Percentiles rank a stretch among this genome's conserved stretches.
phyloP scores from a whole-genome alignment of 1,140 invertebrate species.

The Dreissena rostriformis region DNA sequence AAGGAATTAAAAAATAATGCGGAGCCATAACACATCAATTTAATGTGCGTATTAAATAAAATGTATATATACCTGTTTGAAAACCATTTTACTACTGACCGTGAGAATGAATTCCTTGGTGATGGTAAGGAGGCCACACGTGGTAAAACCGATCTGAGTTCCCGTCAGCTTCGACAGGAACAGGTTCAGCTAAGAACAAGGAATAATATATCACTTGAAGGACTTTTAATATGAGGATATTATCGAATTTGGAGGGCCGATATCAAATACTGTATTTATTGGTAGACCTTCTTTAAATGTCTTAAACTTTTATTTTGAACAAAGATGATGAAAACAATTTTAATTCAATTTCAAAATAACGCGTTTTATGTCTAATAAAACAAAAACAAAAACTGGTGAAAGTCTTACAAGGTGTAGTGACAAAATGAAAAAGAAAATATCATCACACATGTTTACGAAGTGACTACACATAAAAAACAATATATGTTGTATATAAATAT shows the following conservation, averaged over 20 bases:
- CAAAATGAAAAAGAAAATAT: too few species aligned
- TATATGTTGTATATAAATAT: too few species aligned
- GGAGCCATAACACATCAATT: not conserved
- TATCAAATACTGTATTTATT: not conserved
- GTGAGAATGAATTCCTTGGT: slow-evolving; percentile 51
- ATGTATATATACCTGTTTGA: not conserved
- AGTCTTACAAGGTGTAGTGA: too few species aligned
- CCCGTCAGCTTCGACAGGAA: slow-evolving; percentile 47
- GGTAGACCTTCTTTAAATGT: not conserved
- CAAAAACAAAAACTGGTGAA: too few species aligned
- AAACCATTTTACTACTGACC: not conserved
- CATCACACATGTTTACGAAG: too few species aligned
- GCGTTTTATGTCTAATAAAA: too few species aligned
- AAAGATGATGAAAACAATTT: not conserved
- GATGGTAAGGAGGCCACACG: slow-evolving; percentile 27
- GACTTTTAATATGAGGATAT: too few species aligned
- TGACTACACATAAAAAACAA: too few species aligned
- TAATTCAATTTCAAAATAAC: too few species aligned
- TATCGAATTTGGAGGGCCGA: not conserved
- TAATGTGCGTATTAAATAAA: not conserved
- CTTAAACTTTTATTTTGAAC: not conserved
- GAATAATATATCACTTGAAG: not conserved
- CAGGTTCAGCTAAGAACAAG: slow-evolving; percentile 36
- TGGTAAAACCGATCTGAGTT: slow-evolving; percentile 38
- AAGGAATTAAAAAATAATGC: not conserved